Percentiles rank a stretch among this genome's conserved stretches.
Evolutionary conservation across 2,888 invertebrate species (phyloP).

Genomic region (Odontocolon sp.): DNA sequence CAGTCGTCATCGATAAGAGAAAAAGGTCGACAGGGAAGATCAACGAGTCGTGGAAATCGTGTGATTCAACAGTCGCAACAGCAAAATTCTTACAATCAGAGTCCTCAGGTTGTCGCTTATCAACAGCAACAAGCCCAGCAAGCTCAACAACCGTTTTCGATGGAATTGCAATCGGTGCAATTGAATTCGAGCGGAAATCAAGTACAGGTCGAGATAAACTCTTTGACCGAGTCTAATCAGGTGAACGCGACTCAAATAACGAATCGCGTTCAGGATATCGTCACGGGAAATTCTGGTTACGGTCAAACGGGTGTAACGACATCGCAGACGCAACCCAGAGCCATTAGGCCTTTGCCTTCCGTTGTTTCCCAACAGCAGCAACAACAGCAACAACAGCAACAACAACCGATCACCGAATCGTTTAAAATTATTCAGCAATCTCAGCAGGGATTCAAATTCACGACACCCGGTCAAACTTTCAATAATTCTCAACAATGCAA

Average conservation of each 20-base stretch:
- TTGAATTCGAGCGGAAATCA: slow-evolving; percentile 68
- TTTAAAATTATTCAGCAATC: slow-evolving; percentile 73
- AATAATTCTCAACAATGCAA: slow-evolving; percentile 76
- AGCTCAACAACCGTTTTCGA: slow-evolving; percentile 69
- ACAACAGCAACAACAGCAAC: slow-evolving; percentile 53
- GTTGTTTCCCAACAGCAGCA: slow-evolving; percentile 63
- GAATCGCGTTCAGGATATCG: slow-evolving; percentile 66
- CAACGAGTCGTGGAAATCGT: slow-evolving; percentile 67
- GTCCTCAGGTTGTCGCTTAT: slow-evolving; percentile 69
- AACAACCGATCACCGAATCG: slow-evolving; percentile 67
- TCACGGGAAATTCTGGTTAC: slow-evolving; percentile 68
- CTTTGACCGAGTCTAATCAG: slow-evolving; percentile 40
- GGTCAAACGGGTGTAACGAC: slow-evolving; percentile 61
- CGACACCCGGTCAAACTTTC: slow-evolving; percentile 70
- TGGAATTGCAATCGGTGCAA: slow-evolving; percentile 74
- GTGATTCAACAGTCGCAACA: slow-evolving; percentile 78
- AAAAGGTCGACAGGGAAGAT: slow-evolving; percentile 69
- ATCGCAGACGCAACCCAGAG: slow-evolving; percentile 67
- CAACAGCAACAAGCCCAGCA: slow-evolving; percentile 66
- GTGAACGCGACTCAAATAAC: slow-evolving; percentile 63
- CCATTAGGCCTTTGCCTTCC: slow-evolving; percentile 69
- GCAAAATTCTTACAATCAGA: slow-evolving; percentile 70
- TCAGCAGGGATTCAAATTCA: slow-evolving; percentile 76
- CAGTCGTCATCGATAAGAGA: slow-evolving; percentile 63
- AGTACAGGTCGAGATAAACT: slow-evolving; percentile 64